These are phyloP conservation scores for Drosophila eugracilis DNA, from an alignment of 1,140 invertebrate species.

Conservation along the genomic window DNA sequence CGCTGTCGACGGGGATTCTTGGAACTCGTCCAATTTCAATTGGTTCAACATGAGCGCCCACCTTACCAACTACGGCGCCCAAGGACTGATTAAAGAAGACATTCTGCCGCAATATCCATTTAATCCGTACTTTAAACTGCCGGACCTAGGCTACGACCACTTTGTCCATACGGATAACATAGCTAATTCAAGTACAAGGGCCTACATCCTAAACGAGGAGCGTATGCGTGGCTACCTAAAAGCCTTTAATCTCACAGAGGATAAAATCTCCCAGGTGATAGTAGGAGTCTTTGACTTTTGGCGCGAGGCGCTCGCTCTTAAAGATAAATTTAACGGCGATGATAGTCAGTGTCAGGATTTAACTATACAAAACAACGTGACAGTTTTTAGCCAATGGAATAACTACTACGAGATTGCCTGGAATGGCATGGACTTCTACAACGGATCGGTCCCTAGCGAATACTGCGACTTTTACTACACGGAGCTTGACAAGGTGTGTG, in stretches of 20 bases:
- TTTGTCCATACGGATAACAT: slow-evolving; percentile 72
- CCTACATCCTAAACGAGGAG: slow-evolving; percentile 60
- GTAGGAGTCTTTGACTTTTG: slow-evolving; percentile 67
- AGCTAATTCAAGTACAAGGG: slow-evolving; percentile 48
- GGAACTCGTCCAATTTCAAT: slow-evolving; percentile 63
- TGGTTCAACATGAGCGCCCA: slow-evolving; percentile 82
- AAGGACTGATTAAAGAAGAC: slow-evolving; percentile 55
- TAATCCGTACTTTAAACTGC: slow-evolving; percentile 65
- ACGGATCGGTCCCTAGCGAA: not conserved
- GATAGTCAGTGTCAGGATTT: slow-evolving; percentile 10
- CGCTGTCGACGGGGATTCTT: slow-evolving; percentile 62
- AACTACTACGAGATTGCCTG: slow-evolving; percentile 73
- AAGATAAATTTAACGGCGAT: slow-evolving; percentile 57
- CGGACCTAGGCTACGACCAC: slow-evolving; percentile 73
- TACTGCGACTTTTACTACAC: slow-evolving; percentile 63
- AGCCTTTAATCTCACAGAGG: slow-evolving; percentile 48
- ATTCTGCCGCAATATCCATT: slow-evolving; percentile 64
- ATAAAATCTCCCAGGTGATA: slow-evolving; percentile 45
- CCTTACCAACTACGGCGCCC: slow-evolving; percentile 63
- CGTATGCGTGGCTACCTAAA: slow-evolving; percentile 63
- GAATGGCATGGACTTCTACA: slow-evolving; percentile 35
- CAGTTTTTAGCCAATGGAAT: slow-evolving; percentile 41
- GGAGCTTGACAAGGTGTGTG: slow-evolving; percentile 65
- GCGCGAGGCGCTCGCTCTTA: slow-evolving; percentile 49
- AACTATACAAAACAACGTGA: not conserved